Evolutionary conservation across 2,888 invertebrate genomes (phyloP), one percentile per base, ranked within the genome.

Genomic region (Arrhopalites spinosus): DNA sequence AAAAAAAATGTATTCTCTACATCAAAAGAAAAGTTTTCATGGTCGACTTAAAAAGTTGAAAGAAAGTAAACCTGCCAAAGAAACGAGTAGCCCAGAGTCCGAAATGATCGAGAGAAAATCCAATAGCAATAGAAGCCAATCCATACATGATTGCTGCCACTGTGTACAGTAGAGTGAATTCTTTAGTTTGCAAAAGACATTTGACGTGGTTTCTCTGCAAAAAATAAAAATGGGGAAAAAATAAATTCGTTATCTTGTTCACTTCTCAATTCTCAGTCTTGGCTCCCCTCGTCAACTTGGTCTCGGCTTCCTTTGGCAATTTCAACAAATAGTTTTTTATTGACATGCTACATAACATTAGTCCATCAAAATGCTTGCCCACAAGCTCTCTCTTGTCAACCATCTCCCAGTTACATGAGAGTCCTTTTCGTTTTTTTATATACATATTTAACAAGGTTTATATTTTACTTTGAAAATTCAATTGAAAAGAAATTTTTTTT

Each of bases 161-260:
- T n/a, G 80, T 81, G 70, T 80, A 82, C 3, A 82, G 73, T 43
- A 81, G 75, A 8, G 77, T 81, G 79, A 80, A 79, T 20, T 79
- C 67, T 1, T 78, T 64, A 13, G 59, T 59, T 69, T 79, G 81
- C 20, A 74, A 72, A 15, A 74, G 61, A 50, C 81, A 80, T 61
- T 77, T 29, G 70, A 20, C 17, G 17, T 45, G 17, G n/a, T n/a
- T n/a, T n/a, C n/a, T n/a, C n/a, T n/a, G n/a, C n/a, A n/a, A n/a
- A n/a, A n/a, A n/a, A n/a, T n/a, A n/a, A n/a, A n/a, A n/a, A n/a
- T n/a, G n/a, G n/a, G n/a, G n/a, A n/a, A n/a, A n/a, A n/a, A n/a
- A n/a, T n/a, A n/a, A n/a, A n/a, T 36, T 36, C 36, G 36, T 36
- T 36, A 36, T 36, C 36, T 11, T 36, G 36, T 7, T 3, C 36